A percentile compares a stretch with the other conserved stretches of the same genome.
Conservation (phyloP, 1,140 invertebrate species). For the Euura saliciscinereae region DNA sequence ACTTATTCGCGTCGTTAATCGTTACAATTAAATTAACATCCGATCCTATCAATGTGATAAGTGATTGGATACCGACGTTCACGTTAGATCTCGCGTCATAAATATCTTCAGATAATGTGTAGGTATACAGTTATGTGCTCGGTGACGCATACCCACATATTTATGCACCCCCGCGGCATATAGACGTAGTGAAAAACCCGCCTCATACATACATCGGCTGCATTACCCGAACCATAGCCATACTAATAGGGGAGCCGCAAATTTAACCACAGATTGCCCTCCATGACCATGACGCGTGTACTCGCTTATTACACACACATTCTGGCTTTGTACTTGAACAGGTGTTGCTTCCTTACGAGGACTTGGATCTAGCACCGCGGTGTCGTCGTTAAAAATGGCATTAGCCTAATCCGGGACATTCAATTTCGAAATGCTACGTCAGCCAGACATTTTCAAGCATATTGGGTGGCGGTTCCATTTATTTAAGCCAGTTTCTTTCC, state of each 20-base stretch:
- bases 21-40: not conserved
- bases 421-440: constrained; percentile 49
- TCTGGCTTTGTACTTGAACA: not conserved
- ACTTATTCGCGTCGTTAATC: not conserved
- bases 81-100: not conserved
- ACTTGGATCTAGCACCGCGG: not conserved
- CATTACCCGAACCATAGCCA: constrained; percentile 41
- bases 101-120: not conserved
- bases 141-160: constrained; percentile 52
- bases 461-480: constrained; percentile 47
- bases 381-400: constrained; percentile 21
- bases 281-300: not conserved
- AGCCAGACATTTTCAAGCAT: constrained; percentile 53
- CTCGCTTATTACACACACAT: not conserved
- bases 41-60: not conserved
- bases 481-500: constrained; percentile 45
- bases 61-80: not conserved
- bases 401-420: constrained; percentile 39
- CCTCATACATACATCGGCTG: constrained; percentile 50
- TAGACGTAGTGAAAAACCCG: constrained; percentile 25
- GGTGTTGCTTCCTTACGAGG: not conserved
- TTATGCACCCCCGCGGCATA: constrained; percentile 20
- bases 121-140: constrained; percentile 29
- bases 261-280: not conserved
- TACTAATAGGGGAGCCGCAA: constrained; percentile 2